phyloP scores from a whole-genome alignment of 2,113 vertebrate species.

The Thunnus maccoyii region DNA sequence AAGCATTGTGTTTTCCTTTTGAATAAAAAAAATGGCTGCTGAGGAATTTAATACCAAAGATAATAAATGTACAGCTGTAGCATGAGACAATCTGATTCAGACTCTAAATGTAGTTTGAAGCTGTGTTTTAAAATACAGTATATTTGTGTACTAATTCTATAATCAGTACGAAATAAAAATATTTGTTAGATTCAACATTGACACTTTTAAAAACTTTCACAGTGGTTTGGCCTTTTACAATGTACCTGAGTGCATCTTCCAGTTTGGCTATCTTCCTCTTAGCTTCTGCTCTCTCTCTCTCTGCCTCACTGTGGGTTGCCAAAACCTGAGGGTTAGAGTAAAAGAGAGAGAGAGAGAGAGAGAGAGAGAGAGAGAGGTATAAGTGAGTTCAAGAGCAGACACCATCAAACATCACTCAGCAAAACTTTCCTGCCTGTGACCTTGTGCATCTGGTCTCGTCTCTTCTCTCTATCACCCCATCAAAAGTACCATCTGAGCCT shows the following conservation, averaged over 20 bases:
- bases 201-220: background rate
- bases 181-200: background rate
- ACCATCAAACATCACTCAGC: constrained; percentile 71
- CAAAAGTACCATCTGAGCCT: constrained; percentile 62
- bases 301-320: constrained; percentile 76
- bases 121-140: background rate
- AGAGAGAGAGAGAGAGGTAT: constrained; percentile 17
- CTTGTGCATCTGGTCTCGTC: constrained; percentile 61
- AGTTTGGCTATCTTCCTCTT: constrained; percentile 79
- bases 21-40: background rate
- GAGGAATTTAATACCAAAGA: background rate
- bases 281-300: constrained; percentile 77
- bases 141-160: background rate
- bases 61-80: background rate
- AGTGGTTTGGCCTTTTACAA: background rate
- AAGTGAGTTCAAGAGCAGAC: constrained; percentile 58
- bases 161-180: background rate
- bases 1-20: no score
- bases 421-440: constrained; percentile 59
- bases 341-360: background rate
- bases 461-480: constrained; percentile 69
- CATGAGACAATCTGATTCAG: background rate
- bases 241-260: constrained; percentile 83
- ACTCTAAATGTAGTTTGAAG: background rate
- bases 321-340: constrained; percentile 71